Evolutionary conservation across 1,140 invertebrate genomes (phyloP).

Genomic region (Euglossa dilemma): DNA sequence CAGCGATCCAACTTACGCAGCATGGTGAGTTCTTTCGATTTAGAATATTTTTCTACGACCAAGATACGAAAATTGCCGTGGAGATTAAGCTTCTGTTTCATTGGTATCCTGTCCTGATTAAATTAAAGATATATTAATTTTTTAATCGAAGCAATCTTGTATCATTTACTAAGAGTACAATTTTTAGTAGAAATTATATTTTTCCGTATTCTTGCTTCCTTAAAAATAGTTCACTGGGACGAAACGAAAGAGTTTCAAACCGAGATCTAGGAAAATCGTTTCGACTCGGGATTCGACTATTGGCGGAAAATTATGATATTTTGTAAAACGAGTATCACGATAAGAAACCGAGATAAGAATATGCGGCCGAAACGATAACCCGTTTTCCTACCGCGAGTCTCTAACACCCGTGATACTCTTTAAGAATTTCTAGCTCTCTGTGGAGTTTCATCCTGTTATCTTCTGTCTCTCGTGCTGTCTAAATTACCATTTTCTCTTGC

Average conservation of each 20-base stretch:
- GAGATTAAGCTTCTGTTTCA: too few species aligned
- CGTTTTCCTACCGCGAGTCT: conserved; percentile 7
- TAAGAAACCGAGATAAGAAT: conserved; percentile 53
- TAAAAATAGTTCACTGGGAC: neutral
- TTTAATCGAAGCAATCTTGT: too few species aligned
- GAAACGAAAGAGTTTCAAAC: conserved; percentile 22
- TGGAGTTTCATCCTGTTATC: neutral
- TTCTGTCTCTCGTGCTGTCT: neutral
- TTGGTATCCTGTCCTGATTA: too few species aligned
- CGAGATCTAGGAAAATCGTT: conserved; percentile 2
- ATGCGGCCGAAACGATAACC: conserved; percentile 27
- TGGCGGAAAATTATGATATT: conserved; percentile 51
- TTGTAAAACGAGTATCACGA: conserved; percentile 28
- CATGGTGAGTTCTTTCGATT: conserved; percentile 88
- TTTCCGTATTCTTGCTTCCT: too few species aligned
- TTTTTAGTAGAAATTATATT: too few species aligned
- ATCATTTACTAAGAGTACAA: too few species aligned
- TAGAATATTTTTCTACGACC: too few species aligned
- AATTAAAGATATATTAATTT: too few species aligned
- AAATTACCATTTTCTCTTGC: conserved; percentile 1
- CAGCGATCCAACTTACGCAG: conserved; percentile 91
- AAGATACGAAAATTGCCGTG: too few species aligned
- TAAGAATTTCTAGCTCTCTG: neutral
- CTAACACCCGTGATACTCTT: conserved; percentile 15
- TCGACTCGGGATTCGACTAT: conserved; percentile 16